Evolutionary conservation across 2,888 invertebrate species (phyloP).

Genomic region (Galerucella nymphaeae): DNA sequence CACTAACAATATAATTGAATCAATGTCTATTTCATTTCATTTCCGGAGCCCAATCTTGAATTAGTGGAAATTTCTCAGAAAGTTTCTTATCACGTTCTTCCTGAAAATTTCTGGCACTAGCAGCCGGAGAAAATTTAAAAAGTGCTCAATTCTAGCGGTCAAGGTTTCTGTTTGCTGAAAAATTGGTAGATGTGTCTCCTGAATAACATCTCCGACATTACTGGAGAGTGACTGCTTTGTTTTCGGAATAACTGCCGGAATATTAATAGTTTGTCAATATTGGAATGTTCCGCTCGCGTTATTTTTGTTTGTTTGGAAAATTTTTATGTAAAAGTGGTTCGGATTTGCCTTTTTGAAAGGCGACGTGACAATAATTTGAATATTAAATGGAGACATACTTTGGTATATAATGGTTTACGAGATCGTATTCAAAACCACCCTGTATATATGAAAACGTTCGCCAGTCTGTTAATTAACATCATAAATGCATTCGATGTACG

Average conservation of each 20-base stretch:
- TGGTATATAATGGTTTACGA: no score
- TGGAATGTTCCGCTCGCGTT: not conserved
- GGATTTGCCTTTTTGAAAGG: not conserved
- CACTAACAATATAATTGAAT: no score
- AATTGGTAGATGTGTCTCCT: constrained; percentile 10
- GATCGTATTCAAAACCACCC: no score
- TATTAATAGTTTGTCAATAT: constrained; percentile 20
- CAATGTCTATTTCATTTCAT: not conserved
- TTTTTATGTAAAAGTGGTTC: not conserved
- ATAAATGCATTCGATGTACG: no score
- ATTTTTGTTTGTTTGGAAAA: not conserved
- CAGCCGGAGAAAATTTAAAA: constrained; percentile 14
- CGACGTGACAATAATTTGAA: not conserved
- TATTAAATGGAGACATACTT: not conserved
- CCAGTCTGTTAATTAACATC: no score
- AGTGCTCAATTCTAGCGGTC: constrained; percentile 10
- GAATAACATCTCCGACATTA: constrained; percentile 1
- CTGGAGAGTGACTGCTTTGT: not conserved
- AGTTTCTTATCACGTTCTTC: constrained; percentile 20
- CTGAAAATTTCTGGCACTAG: not conserved
- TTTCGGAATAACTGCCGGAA: constrained; percentile 7
- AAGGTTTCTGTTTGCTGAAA: constrained; percentile 14
- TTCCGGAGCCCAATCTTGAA: not conserved
- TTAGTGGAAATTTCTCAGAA: not conserved
- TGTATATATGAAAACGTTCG: no score